Evolutionary conservation across 2,888 invertebrate genomes (phyloP).

Genomic region (Dasysyrphus tricinctus): DNA sequence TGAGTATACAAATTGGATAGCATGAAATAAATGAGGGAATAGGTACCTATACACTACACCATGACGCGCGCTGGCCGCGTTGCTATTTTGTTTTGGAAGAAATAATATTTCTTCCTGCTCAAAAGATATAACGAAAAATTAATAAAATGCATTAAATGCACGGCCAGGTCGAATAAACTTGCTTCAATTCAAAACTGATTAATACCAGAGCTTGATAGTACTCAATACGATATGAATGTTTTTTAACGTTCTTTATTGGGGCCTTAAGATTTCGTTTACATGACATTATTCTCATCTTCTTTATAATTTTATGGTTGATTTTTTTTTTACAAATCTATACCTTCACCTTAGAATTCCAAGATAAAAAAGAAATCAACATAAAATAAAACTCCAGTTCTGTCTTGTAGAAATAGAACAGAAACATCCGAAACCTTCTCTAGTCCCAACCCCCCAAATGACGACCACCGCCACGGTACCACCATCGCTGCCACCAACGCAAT

Average conservation of each 20-base stretch:
- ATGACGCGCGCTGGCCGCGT: background rate
- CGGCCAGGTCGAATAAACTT: background rate
- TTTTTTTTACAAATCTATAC: background rate
- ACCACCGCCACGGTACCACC: background rate
- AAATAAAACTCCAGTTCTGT: constrained; percentile 47
- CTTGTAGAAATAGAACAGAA: constrained; percentile 46
- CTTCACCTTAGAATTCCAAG: background rate
- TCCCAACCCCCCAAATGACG: background rate
- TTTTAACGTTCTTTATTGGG: too few relatives aligned
- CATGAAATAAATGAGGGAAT: constrained; percentile 29
- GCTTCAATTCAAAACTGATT: background rate
- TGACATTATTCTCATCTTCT: background rate
- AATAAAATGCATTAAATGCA: background rate
- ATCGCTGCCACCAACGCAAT: constrained; percentile 42
- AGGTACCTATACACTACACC: background rate
- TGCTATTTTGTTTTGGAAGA: constrained; percentile 15
- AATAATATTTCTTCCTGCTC: constrained; percentile 42
- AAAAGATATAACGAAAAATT: background rate
- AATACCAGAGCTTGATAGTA: background rate
- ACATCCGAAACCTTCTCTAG: constrained; percentile 11
- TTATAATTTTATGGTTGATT: background rate
- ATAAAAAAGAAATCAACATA: background rate
- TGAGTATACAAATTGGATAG: background rate
- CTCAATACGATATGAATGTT: too few relatives aligned
- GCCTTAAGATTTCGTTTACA: background rate